Percentiles rank a stretch among this genome's conserved stretches.
Evolutionary conservation across 2,888 invertebrate genomes (phyloP).

Genomic region (Drosophila demipolita): DNA sequence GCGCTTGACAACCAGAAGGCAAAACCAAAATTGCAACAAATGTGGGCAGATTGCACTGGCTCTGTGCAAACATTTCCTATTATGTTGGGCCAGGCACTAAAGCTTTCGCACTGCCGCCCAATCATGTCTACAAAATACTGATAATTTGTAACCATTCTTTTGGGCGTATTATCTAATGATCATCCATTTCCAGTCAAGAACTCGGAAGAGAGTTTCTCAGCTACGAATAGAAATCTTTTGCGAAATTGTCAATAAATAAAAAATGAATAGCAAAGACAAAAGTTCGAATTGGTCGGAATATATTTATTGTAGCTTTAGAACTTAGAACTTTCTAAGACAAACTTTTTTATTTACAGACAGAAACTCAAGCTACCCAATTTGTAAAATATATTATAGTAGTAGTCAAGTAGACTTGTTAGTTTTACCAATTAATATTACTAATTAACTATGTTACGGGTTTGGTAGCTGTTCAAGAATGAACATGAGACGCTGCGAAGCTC

Average conservation of each 20-base stretch:
- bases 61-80: not conserved
- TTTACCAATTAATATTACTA: not conserved
- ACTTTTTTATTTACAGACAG: not conserved
- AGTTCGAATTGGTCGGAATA: not conserved
- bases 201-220: not conserved
- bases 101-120: not conserved
- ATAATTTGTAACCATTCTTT: not conserved
- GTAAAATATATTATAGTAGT: not conserved
- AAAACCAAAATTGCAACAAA: constrained; percentile 25
- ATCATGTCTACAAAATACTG: not conserved
- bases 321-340: not conserved
- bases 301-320: not conserved
- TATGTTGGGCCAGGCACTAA: not conserved
- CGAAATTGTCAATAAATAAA: not conserved
- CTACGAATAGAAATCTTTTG: not conserved
- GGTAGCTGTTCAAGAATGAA: too few species aligned
- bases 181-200: not conserved
- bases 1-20: not conserved
- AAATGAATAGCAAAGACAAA: not conserved
- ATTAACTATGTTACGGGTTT: not conserved
- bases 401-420: not conserved
- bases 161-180: not conserved
- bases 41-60: not conserved
- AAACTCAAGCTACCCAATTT: not conserved
- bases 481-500: too few species aligned